phyloP scores from a whole-genome alignment of 2,113 vertebrate genomes.

The Gambusia holbrooki region DNA sequence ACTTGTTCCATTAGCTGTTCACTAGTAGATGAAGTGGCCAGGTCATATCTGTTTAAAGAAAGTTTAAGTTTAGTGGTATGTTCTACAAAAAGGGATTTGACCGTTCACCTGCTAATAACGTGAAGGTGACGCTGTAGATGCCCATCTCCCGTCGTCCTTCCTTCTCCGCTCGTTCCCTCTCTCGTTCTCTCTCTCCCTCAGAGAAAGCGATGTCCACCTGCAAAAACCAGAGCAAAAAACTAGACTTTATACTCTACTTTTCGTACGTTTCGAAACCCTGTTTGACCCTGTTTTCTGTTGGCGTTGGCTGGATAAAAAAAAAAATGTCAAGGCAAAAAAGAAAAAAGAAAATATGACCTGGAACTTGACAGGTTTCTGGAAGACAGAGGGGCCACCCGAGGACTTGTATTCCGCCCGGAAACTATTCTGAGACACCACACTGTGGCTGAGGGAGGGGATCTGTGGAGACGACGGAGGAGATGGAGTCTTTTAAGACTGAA shows the following conservation, averaged over 20 bases:
- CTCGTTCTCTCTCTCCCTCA: constrained; percentile 82
- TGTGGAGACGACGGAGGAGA: constrained; percentile 44
- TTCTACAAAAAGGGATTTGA: background rate
- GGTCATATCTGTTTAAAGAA: background rate
- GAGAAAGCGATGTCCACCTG: constrained; percentile 90
- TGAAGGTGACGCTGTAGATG: constrained; percentile 92
- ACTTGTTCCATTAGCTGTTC: background rate
- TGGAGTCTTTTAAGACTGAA: background rate
- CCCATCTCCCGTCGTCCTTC: constrained; percentile 83
- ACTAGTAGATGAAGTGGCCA: background rate
- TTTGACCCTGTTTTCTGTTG: background rate
- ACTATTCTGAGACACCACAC: constrained; percentile 92
- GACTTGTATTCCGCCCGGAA: constrained; percentile 93
- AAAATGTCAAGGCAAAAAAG: background rate
- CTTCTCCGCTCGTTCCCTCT: constrained; percentile 80
- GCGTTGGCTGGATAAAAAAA: background rate
- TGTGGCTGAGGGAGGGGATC: constrained; percentile 94
- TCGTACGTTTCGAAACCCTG: background rate
- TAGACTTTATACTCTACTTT: background rate
- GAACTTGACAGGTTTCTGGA: constrained; percentile 95
- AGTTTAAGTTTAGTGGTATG: too few species aligned
- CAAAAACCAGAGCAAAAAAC: background rate
- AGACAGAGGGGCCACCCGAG: constrained; percentile 88
- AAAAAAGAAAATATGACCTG: constrained; percentile 67
- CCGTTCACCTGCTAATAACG: constrained; percentile 84